Conservation (phyloP, 2,113 vertebrate species). For the Zosterops japonicus region DNA sequence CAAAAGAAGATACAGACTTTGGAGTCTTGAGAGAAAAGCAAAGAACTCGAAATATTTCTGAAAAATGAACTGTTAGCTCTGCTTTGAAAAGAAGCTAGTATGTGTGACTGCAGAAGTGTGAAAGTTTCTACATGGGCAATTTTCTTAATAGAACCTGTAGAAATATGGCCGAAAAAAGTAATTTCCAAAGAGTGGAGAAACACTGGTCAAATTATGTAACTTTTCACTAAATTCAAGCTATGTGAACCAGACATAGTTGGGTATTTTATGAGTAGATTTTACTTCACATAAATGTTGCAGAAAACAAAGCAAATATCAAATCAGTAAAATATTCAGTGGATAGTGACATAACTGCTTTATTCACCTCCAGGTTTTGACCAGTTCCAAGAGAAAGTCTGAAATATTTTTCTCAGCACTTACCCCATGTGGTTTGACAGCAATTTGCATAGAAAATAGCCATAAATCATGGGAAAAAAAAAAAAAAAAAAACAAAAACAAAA, state of each 20-base stretch:
- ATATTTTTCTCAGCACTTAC: not conserved
- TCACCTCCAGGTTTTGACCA: not conserved
- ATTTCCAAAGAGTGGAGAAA: not conserved
- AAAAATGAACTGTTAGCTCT: not conserved
- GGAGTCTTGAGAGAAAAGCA: not conserved
- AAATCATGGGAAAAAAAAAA: not conserved
- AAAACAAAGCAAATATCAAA: not conserved
- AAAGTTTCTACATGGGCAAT: not conserved
- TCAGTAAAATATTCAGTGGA: not conserved
- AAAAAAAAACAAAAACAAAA: not conserved
- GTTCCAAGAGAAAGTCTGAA: not conserved
- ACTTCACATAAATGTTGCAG: not conserved
- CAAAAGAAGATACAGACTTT: not conserved
- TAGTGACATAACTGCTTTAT: fast-evolving
- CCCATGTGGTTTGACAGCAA: not conserved
- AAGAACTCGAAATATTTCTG: not conserved
- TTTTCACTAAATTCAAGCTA: not conserved
- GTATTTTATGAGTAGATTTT: not conserved
- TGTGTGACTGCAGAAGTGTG: not conserved
- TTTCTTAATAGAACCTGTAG: not conserved
- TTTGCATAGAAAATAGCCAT: not conserved
- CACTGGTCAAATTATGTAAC: not conserved
- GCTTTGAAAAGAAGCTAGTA: not conserved
- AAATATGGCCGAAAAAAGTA: not conserved
- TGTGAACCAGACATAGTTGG: not conserved